A percentile compares a stretch with the other conserved stretches of the same genome.
Evolutionary conservation across 2,797 vertebrate genomes (phyloP).

Genomic region (Sciurus vulgaris): DNA sequence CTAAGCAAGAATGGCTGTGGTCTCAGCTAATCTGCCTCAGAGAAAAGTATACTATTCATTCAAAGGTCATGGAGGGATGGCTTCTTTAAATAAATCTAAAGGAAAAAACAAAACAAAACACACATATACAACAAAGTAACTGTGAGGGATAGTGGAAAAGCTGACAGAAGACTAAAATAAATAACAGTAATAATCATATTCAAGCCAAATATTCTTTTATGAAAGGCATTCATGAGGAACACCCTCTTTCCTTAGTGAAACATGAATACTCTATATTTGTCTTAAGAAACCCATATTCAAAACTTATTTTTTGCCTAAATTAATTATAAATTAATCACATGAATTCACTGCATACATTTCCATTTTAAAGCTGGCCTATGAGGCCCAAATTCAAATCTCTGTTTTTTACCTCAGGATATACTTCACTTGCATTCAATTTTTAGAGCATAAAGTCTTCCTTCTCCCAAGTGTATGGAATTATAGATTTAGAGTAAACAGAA

Average conservation of each 20-base stretch:
- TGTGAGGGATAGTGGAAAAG: neutral
- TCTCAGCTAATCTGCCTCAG: neutral
- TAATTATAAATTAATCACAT: conserved; percentile 68
- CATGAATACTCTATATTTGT: neutral
- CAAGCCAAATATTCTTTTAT: neutral
- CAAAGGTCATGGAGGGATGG: neutral
- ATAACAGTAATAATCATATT: neutral
- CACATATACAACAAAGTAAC: neutral
- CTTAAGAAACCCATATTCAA: neutral
- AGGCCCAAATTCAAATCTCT: conserved; percentile 67
- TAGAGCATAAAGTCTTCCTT: conserved; percentile 43
- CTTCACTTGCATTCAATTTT: conserved; percentile 32
- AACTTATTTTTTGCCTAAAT: conserved; percentile 47
- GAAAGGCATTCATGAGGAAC: neutral
- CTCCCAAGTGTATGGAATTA: conserved; percentile 65
- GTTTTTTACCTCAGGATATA: conserved; percentile 48
- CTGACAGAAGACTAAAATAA: neutral
- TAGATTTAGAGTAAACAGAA: conserved; percentile 74
- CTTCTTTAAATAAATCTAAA: neutral
- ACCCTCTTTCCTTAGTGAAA: neutral
- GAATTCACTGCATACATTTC: conserved; percentile 20
- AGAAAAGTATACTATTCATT: neutral
- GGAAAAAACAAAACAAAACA: neutral
- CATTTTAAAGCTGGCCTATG: conserved; percentile 58
- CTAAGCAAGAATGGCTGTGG: neutral